These are phyloP conservation scores for Orcinus orca DNA, from an alignment of 2,113 vertebrate genomes.

Conservation along the genomic window DNA sequence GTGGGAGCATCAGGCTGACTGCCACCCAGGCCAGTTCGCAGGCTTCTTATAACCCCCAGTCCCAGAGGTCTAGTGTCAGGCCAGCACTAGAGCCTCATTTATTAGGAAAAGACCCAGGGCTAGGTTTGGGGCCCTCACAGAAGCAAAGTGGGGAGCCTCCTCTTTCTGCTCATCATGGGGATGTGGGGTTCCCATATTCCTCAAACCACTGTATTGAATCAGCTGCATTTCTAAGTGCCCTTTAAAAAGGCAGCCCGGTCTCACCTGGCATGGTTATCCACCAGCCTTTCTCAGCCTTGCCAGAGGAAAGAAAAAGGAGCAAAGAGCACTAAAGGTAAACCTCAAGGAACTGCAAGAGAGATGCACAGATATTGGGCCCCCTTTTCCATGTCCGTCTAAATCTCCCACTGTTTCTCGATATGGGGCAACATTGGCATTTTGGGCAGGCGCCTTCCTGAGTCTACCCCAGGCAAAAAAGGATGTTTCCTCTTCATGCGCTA, in stretches of 20 bases:
- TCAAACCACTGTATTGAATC: neutral
- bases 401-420: neutral
- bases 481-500: neutral
- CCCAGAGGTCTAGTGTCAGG: neutral
- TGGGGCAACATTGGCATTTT: neutral
- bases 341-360: neutral
- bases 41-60: neutral
- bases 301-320: neutral
- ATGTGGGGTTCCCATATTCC: neutral
- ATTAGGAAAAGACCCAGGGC: neutral
- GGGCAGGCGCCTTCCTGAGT: neutral
- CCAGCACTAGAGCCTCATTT: neutral
- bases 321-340: neutral
- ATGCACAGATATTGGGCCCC: fast-evolving
- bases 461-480: neutral
- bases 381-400: neutral
- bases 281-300: neutral
- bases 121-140: neutral
- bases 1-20: neutral
- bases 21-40: fast-evolving
- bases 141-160: neutral
- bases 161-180: neutral
- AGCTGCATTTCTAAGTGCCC: neutral
- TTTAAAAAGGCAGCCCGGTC: neutral
- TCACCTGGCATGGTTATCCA: neutral